Evolutionary conservation across 2,888 invertebrate species (phyloP).

Genomic region (Plagodis pulveraria): DNA sequence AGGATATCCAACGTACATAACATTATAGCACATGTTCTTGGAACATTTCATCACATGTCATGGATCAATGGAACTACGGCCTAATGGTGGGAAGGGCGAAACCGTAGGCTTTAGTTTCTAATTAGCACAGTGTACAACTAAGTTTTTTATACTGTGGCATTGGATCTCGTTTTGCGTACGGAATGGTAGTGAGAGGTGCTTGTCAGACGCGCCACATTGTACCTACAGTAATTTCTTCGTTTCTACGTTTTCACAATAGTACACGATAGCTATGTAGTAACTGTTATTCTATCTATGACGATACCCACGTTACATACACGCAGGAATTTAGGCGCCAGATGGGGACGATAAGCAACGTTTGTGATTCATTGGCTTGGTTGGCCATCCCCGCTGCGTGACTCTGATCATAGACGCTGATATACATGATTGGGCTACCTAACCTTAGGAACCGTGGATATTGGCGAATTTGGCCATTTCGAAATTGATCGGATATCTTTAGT

Average conservation of each 20-base stretch:
- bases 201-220: too few species aligned
- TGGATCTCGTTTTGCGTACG: too few species aligned
- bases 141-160: too few species aligned
- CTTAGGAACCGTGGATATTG: not conserved
- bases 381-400: constrained; percentile 48
- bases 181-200: too few species aligned
- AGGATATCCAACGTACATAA: not conserved
- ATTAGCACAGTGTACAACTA: too few species aligned
- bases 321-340: constrained; percentile 81
- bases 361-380: constrained; percentile 10
- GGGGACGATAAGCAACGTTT: constrained; percentile 52
- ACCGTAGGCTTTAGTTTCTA: too few species aligned
- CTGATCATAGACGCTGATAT: constrained; percentile 55
- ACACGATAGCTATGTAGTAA: too few species aligned
- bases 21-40: not conserved
- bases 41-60: not conserved
- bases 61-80: too few species aligned
- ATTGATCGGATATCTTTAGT: too few species aligned
- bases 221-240: too few species aligned
- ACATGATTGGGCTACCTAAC: constrained; percentile 18
- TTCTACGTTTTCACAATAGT: too few species aligned
- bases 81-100: too few species aligned
- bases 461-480: constrained; percentile 1
- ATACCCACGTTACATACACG: constrained; percentile 37
- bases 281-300: not conserved